Evolutionary conservation across 2,113 vertebrate genomes (phyloP).

Genomic region (Pleuronectes platessa): DNA sequence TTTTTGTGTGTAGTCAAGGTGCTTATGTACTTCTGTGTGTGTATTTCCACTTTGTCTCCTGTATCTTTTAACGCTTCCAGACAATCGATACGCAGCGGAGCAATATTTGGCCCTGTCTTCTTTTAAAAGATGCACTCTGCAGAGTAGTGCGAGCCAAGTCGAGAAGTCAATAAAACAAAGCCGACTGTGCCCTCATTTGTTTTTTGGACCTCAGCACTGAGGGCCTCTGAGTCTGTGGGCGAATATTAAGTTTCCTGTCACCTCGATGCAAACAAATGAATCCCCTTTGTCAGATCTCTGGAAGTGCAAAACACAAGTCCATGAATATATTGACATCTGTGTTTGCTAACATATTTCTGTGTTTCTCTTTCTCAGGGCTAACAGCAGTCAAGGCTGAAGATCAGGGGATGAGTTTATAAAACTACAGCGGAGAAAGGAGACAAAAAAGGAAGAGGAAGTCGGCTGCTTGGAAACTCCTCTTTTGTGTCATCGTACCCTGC

Average conservation of each 20-base stretch:
- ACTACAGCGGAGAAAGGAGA: constrained; percentile 45
- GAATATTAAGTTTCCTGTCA: constrained; percentile 50
- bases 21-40: constrained; percentile 38
- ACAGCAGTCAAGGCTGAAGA: constrained; percentile 51
- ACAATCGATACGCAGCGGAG: constrained; percentile 63
- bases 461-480: constrained; percentile 29
- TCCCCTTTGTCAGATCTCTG: constrained; percentile 41
- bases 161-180: constrained; percentile 73
- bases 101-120: constrained; percentile 64
- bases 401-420: constrained; percentile 77
- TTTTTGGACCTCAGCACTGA: constrained; percentile 33
- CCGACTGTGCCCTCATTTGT: constrained; percentile 45
- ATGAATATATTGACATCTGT: constrained; percentile 37
- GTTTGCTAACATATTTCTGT: constrained; percentile 47
- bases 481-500: constrained; percentile 24
- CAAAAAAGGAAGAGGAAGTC: constrained; percentile 46
- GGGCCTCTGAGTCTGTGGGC: constrained; percentile 38
- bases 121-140: constrained; percentile 69
- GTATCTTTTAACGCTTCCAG: constrained; percentile 70
- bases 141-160: constrained; percentile 49
- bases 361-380: constrained; percentile 70
- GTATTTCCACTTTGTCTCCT: constrained; percentile 39
- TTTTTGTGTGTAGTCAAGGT: constrained; percentile 8
- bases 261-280: constrained; percentile 45
- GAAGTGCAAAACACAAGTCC: constrained; percentile 20